Conservation (phyloP, 2,797 vertebrate species). For the Onychomys leucogaster region DNA sequence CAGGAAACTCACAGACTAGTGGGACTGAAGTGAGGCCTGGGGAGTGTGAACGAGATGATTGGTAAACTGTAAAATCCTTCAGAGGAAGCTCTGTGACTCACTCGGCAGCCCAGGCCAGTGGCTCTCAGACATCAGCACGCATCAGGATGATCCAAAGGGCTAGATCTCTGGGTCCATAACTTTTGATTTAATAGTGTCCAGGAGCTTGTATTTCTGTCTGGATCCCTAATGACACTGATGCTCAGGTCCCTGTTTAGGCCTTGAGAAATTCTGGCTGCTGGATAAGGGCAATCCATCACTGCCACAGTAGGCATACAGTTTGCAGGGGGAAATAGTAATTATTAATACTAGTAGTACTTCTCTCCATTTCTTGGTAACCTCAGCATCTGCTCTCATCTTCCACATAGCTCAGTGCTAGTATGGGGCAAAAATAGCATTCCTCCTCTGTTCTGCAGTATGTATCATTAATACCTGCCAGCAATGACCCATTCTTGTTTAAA, state of each 20-base stretch:
- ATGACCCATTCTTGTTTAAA: conserved; percentile 34
- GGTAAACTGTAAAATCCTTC: conserved; percentile 58
- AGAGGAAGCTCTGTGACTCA: conserved; percentile 6
- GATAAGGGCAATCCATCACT: not conserved
- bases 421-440: not conserved
- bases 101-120: not conserved
- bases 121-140: not conserved
- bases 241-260: not conserved
- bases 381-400: not conserved
- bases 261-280: not conserved
- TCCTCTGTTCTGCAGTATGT: not conserved
- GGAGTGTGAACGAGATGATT: conserved; percentile 30
- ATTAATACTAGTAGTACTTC: not conserved
- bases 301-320: not conserved
- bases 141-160: not conserved
- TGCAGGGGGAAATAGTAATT: not conserved
- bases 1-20: conserved; percentile 50
- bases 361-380: not conserved
- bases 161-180: not conserved
- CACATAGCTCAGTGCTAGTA: not conserved
- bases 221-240: not conserved
- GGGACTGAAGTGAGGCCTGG: not conserved
- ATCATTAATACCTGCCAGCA: not conserved
- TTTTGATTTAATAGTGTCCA: not conserved
- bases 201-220: not conserved